phyloP scores from a whole-genome alignment of 2,888 invertebrate species.

The Drosophila fulvimacula region DNA sequence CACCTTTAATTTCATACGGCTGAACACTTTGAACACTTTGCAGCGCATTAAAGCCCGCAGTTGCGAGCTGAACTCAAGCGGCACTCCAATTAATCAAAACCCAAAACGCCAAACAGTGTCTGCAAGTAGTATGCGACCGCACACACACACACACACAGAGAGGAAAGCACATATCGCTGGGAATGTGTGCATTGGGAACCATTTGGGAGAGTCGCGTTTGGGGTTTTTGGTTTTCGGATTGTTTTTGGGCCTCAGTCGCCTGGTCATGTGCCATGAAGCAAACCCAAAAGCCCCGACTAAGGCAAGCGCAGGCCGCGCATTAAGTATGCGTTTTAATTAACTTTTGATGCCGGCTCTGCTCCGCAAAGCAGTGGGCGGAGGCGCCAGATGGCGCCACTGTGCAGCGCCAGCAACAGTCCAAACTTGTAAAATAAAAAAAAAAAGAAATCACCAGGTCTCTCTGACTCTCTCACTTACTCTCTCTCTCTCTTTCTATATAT shows the following conservation, averaged over 20 bases:
- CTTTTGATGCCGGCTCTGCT: constrained; percentile 56
- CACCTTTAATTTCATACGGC: constrained; percentile 33
- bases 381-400: constrained; percentile 61
- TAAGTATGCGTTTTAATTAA: constrained; percentile 74
- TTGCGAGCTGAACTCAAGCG: constrained; percentile 51
- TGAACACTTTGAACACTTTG: constrained; percentile 28
- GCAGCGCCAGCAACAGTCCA: constrained; percentile 46
- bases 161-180: constrained; percentile 18
- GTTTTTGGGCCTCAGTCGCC: constrained; percentile 32
- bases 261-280: constrained; percentile 33
- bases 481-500: neutral
- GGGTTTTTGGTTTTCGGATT: constrained; percentile 25
- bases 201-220: constrained; percentile 41
- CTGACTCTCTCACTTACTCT: neutral
- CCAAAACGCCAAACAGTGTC: constrained; percentile 51
- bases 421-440: constrained; percentile 36
- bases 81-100: constrained; percentile 69
- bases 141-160: constrained; percentile 1
- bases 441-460: constrained; percentile 4
- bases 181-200: constrained; percentile 43
- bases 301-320: constrained; percentile 51
- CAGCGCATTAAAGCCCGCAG: constrained; percentile 32
- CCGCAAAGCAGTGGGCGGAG: constrained; percentile 29
- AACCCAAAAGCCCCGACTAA: constrained; percentile 31
- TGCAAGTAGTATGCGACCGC: constrained; percentile 53